phyloP scores from a whole-genome alignment of 2,797 vertebrate species.

The Manis crassicaudata region DNA sequence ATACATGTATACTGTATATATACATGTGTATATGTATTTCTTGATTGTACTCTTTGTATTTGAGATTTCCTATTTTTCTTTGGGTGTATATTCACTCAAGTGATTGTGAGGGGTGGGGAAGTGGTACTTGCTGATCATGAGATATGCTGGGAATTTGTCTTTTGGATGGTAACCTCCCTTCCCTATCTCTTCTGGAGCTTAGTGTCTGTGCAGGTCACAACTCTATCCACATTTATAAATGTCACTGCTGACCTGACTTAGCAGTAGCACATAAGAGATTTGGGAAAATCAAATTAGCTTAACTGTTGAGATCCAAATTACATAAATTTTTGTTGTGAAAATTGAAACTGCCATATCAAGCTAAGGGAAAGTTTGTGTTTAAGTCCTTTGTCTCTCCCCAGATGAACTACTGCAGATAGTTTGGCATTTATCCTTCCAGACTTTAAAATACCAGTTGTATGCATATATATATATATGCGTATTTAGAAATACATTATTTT shows the following conservation, averaged over 20 bases:
- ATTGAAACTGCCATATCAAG: not conserved
- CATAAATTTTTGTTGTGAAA: conserved; percentile 24
- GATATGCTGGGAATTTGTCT: not conserved
- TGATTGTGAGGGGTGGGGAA: not conserved
- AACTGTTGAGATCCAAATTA: not conserved
- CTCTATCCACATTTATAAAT: not conserved
- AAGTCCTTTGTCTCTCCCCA: not conserved
- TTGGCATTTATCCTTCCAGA: not conserved
- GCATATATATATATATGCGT: not conserved
- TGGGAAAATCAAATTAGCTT: not conserved
- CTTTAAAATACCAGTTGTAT: not conserved
- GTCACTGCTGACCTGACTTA: not conserved
- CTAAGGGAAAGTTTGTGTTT: not conserved
- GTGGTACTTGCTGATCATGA: not conserved
- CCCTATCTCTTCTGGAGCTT: not conserved
- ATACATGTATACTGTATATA: too few species aligned
- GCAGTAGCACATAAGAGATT: not conserved
- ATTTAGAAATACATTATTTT: not conserved
- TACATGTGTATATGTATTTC: not conserved
- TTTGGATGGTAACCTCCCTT: not conserved
- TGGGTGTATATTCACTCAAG: not conserved
- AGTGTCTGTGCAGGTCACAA: not conserved
- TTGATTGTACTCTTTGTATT: not conserved
- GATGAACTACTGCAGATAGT: not conserved
- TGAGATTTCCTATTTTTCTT: not conserved